phyloP scores from a whole-genome alignment of 2,888 invertebrate genomes.

The Drosophila mayaguana region DNA sequence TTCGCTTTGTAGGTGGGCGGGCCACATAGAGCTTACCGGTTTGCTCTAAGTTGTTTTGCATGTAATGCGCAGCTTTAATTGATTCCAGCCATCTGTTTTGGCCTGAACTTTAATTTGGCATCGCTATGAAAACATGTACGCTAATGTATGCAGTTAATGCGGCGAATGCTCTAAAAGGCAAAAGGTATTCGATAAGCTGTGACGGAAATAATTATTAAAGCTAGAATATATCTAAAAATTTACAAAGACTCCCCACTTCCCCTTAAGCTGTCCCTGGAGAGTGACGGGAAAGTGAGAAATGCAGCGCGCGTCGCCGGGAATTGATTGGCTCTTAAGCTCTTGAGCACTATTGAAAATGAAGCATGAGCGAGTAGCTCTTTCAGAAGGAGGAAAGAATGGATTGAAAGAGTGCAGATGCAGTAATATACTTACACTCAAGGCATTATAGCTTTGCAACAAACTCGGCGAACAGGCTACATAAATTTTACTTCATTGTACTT shows the following conservation, averaged over 20 bases:
- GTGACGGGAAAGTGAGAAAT: constrained; percentile 7
- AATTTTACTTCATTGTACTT: neutral
- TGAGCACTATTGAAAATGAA: constrained; percentile 40
- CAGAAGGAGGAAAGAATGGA: neutral
- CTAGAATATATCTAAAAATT: neutral
- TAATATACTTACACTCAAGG: neutral
- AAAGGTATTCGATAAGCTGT: neutral
- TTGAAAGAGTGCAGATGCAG: neutral
- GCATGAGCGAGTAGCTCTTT: neutral
- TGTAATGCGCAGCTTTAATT: constrained; percentile 61
- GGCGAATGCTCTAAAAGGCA: constrained; percentile 18
- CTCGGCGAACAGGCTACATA: neutral
- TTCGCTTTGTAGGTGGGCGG: constrained; percentile 42
- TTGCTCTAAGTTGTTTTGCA: constrained; percentile 67
- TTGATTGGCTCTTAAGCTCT: constrained; percentile 53
- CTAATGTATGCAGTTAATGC: constrained; percentile 23
- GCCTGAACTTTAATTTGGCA: constrained; percentile 43
- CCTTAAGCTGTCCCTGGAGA: constrained; percentile 22
- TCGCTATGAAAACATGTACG: constrained; percentile 29
- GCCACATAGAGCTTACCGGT: constrained; percentile 53
- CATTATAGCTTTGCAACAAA: neutral
- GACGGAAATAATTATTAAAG: neutral
- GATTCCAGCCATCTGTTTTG: constrained; percentile 46
- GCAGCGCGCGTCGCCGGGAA: constrained; percentile 26
- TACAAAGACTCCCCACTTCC: constrained; percentile 27